These are phyloP conservation scores for Oncorhynchus masou DNA, from an alignment of 2,113 vertebrate species.

Conservation along the genomic window DNA sequence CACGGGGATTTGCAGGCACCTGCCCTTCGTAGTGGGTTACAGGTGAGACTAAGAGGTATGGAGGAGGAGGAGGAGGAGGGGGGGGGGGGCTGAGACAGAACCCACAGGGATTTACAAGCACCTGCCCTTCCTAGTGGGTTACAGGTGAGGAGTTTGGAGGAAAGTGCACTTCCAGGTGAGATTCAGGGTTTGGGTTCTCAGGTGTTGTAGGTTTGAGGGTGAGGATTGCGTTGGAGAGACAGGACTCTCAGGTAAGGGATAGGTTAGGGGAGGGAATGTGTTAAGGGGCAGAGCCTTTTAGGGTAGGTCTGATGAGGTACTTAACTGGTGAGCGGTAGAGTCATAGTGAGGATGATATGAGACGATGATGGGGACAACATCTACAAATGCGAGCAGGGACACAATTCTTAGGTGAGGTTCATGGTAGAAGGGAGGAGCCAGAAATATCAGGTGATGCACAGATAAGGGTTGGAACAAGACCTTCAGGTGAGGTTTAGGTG, in stretches of 20 bases:
- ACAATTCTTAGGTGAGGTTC: not conserved
- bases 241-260: not conserved
- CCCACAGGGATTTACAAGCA: not conserved
- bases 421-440: not conserved
- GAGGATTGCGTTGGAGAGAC: not conserved
- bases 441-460: not conserved
- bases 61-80: not conserved
- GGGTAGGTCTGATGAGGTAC: too few relatives aligned
- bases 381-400: not conserved
- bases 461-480: conserved; percentile 12
- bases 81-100: not conserved
- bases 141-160: conserved; percentile 1
- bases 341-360: not conserved
- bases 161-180: not conserved
- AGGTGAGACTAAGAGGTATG: not conserved
- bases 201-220: not conserved
- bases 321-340: not conserved
- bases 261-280: not conserved
- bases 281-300: not conserved
- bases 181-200: not conserved
- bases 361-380: not conserved
- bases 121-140: not conserved
- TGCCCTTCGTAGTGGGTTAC: not conserved
- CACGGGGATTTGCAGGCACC: not conserved
- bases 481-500: conserved; percentile 44